Base-by-base conservation (phyloP, 2,797 vertebrate species). In the Xenentodon cancila region DNA sequence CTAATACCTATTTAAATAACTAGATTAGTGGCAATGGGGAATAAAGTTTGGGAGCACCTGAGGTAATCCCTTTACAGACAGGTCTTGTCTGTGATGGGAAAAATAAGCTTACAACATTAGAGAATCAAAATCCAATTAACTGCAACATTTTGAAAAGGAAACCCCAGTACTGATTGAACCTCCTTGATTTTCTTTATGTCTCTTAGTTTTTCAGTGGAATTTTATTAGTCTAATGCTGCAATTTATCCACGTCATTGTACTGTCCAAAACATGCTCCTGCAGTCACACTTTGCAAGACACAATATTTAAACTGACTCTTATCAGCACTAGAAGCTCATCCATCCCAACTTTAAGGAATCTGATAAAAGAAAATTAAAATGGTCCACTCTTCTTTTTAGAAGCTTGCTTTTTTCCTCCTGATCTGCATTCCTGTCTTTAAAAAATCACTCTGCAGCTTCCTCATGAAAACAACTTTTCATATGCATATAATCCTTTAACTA, bases 1-100 rank as follows among this genome's bases (percentile, higher is more conserved):
- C 17, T 66, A 53, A 76, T 53, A 32, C 65, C 50, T 47, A 63
- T 63, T 64, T 46, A 58, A 68, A 61, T 73, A 67, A 77, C 44
- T 53, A 61, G 62, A 75, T 81, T 69, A 78, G 48, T 45, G 56
- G 19, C 56, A n/a, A 22, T 12, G 25, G 34, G 61, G 30, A 62
- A 43, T 30, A 50, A 55, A 18, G 50, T 55, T 58, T 64, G 48
- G 18, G 22, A 48, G 44, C 32, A 52, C 20, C 27, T 53, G 21
- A 68, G 59, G 20, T 62, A 73, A 81, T 76, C 57, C 34, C 34
- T 56, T 81, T 56, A 58, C 15, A 59, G 37, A 12, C 34, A 22
- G 51, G 20, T 49, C 25, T 40, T n/a, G 25, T 45, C 42, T 49
- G 48, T 54, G 27, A 63, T 52, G 47, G 69, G 56, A 22, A 52